These are phyloP conservation scores for Caenorhabditis macrosperma DNA, from an alignment of 2,888 invertebrate species.

Conservation along the genomic window DNA sequence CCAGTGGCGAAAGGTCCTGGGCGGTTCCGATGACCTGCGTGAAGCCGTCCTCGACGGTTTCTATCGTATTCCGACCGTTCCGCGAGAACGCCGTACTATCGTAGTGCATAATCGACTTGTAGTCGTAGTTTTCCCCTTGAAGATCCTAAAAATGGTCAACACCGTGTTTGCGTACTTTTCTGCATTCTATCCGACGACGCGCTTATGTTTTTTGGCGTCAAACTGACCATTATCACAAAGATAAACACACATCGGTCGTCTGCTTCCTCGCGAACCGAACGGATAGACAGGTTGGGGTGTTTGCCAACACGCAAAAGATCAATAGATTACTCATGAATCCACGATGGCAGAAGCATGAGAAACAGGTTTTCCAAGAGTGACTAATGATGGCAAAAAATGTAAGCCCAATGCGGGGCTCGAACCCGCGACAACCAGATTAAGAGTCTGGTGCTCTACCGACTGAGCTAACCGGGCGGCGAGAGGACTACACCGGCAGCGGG, in stretches of 20 bases:
- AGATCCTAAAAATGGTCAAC: constrained; percentile 71
- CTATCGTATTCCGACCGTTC: constrained; percentile 80
- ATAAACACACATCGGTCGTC: too few species aligned
- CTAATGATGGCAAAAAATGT: too few species aligned
- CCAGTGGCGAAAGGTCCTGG: constrained; percentile 76
- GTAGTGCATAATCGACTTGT: constrained; percentile 79
- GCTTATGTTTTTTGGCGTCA: neutral
- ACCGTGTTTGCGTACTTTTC: constrained; percentile 3
- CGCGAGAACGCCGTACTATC: constrained; percentile 79
- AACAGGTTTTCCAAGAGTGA: too few species aligned
- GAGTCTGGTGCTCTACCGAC: constrained; percentile 80
- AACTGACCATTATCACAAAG: neutral
- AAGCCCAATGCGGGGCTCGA: constrained; percentile 79
- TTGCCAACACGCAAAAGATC: neutral
- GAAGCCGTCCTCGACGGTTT: constrained; percentile 75
- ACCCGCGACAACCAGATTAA: constrained; percentile 79
- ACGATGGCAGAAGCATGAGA: too few species aligned
- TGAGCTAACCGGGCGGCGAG: constrained; percentile 77
- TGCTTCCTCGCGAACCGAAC: too few species aligned
- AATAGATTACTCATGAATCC: constrained; percentile 3
- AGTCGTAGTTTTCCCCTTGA: constrained; percentile 79
- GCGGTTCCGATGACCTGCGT: constrained; percentile 79
- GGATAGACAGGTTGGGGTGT: neutral
- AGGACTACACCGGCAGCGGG: too few species aligned
- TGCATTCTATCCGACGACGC: too few species aligned